Evolutionary conservation across 2,113 vertebrate genomes (phyloP).

Genomic region (Vombatus ursinus): DNA sequence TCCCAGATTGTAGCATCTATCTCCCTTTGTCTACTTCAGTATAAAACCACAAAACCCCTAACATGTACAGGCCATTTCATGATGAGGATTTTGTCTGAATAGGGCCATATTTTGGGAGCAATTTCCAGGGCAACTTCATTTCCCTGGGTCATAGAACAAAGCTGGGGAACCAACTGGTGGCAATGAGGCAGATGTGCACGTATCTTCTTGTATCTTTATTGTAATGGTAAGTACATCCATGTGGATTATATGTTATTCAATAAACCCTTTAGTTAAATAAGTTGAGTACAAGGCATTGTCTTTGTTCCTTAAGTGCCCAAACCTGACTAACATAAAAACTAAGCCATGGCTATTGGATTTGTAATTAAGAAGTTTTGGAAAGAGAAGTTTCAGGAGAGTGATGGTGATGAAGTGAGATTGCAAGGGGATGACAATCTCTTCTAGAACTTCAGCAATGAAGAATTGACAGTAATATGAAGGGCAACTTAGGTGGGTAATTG

Average conservation of each 20-base stretch:
- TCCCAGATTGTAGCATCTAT: not conserved
- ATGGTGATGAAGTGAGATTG: not conserved
- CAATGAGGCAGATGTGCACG: not conserved
- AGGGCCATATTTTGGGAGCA: not conserved
- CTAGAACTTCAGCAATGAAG: not conserved
- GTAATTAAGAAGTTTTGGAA: not conserved
- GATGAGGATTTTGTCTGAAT: not conserved
- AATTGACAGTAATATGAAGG: not conserved
- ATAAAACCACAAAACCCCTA: not conserved
- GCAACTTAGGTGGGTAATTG: not conserved
- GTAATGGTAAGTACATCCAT: not conserved
- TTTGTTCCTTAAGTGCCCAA: not conserved
- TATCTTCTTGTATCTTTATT: not conserved
- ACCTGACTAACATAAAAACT: not conserved
- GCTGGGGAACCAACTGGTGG: not conserved
- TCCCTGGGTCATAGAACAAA: not conserved
- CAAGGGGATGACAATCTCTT: not conserved
- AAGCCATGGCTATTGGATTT: not conserved
- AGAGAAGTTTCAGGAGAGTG: not conserved
- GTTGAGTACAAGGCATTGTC: not conserved
- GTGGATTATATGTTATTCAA: not conserved
- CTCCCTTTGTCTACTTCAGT: not conserved
- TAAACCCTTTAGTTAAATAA: not conserved
- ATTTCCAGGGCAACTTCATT: not conserved
- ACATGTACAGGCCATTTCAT: not conserved